Conservation (phyloP, 2,888 invertebrate genomes). For the Tyria jacobaeae region DNA sequence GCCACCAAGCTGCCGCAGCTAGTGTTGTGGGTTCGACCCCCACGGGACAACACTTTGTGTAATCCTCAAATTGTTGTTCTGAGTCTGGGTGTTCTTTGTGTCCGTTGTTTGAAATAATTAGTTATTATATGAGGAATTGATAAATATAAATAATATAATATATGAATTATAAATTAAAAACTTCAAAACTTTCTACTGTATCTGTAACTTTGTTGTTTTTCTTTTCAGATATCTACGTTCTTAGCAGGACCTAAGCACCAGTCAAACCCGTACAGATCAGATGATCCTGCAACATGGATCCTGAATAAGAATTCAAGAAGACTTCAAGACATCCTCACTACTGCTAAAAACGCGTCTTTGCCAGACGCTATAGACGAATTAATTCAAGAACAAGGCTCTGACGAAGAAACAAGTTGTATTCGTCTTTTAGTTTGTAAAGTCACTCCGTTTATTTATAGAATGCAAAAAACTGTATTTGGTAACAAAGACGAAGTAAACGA, state of each 20-base stretch:
- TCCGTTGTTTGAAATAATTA: no score
- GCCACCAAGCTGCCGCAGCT: no score
- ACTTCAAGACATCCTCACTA: slow-evolving; percentile 85
- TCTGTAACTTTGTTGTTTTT: not conserved
- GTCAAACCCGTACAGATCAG: slow-evolving; percentile 59
- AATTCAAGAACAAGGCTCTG: slow-evolving; percentile 83
- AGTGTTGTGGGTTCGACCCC: no score
- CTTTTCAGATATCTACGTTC: slow-evolving; percentile 88
- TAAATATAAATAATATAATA: slow-evolving; percentile 4
- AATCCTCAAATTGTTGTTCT: no score
- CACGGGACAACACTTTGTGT: no score
- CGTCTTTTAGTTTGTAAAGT: slow-evolving; percentile 92
- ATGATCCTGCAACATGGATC: slow-evolving; percentile 85
- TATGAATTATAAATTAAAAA: not conserved
- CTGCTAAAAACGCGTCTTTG: slow-evolving; percentile 88
- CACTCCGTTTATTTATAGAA: slow-evolving; percentile 91
- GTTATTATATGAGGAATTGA: no score
- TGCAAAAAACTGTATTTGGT: slow-evolving; percentile 90
- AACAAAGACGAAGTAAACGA: slow-evolving; percentile 61
- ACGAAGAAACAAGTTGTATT: slow-evolving; percentile 89
- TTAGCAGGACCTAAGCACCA: slow-evolving; percentile 72
- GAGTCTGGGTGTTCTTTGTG: no score
- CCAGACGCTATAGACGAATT: slow-evolving; percentile 87
- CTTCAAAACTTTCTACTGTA: not conserved
- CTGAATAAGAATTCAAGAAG: slow-evolving; percentile 87